Conservation (phyloP, 2,113 vertebrate species). For the Raphicerus campestris region DNA sequence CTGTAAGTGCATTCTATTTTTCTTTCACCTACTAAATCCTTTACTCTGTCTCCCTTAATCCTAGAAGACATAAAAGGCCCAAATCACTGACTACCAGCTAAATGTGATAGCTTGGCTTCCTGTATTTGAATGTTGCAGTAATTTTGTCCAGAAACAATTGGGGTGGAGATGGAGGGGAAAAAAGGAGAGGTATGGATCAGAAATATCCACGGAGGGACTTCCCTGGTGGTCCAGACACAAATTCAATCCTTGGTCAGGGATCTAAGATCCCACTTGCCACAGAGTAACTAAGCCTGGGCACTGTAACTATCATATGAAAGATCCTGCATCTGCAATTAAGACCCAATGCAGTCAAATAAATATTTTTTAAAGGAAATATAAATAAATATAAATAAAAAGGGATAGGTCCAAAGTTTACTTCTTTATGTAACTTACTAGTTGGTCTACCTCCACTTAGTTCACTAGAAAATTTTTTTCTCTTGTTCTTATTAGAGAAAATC, state of each 20-base stretch:
- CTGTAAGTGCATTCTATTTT: neutral
- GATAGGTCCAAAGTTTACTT: neutral
- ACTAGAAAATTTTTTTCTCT: neutral
- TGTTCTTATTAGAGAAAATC: neutral
- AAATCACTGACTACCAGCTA: neutral
- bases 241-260: neutral
- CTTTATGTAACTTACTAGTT: neutral
- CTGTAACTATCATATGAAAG: neutral
- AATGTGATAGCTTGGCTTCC: neutral
- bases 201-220: neutral
- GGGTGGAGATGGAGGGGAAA: no score
- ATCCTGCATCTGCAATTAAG: neutral
- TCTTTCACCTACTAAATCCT: neutral
- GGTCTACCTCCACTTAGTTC: neutral
- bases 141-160: neutral
- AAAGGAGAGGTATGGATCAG: no score
- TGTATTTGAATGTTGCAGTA: neutral
- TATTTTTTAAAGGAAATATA: neutral
- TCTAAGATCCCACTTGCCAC: neutral
- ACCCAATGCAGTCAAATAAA: neutral
- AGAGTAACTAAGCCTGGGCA: neutral
- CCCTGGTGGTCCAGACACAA: neutral
- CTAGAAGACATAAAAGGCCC: neutral
- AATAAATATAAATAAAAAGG: neutral
- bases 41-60: neutral